Conservation (phyloP, 2,888 invertebrate genomes). For the Lasioglossum marginatum region DNA sequence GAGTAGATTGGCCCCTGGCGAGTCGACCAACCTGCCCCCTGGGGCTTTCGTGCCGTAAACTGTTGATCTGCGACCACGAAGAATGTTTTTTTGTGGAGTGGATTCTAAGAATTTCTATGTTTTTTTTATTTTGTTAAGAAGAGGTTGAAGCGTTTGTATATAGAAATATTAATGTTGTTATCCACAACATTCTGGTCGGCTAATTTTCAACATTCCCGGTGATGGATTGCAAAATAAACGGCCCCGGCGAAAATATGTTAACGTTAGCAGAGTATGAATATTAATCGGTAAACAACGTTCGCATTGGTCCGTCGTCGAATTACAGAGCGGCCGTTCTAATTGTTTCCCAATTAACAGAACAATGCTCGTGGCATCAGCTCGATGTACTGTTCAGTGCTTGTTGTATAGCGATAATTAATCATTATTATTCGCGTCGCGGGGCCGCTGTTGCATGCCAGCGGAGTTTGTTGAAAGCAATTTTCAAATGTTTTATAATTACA, state of each 20-base stretch:
- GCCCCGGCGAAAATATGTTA: not conserved
- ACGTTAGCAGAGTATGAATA: not conserved
- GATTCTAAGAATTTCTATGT: not conserved
- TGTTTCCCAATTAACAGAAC: slow-evolving; percentile 18
- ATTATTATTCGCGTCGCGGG: not conserved
- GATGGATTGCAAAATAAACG: not conserved
- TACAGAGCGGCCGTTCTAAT: not conserved
- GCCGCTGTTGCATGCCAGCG: not conserved
- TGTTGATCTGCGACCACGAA: not conserved
- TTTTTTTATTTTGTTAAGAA: not conserved
- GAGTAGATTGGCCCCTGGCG: not conserved
- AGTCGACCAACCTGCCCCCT: not conserved
- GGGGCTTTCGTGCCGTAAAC: not conserved
- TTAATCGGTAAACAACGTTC: not conserved
- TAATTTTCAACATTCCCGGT: not conserved
- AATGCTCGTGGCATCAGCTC: slow-evolving; percentile 3
- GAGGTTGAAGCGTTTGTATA: not conserved
- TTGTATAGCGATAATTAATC: slow-evolving; percentile 11
- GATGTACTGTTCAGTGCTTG: slow-evolving; percentile 8
- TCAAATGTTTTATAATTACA: not conserved
- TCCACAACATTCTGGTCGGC: not conserved
- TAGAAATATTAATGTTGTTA: not conserved
- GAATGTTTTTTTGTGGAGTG: not conserved
- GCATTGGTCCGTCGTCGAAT: not conserved
- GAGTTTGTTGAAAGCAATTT: not conserved